These are phyloP conservation scores for Australoheros scitulus DNA, from an alignment of 2,113 vertebrate species.

Conservation along the genomic window DNA sequence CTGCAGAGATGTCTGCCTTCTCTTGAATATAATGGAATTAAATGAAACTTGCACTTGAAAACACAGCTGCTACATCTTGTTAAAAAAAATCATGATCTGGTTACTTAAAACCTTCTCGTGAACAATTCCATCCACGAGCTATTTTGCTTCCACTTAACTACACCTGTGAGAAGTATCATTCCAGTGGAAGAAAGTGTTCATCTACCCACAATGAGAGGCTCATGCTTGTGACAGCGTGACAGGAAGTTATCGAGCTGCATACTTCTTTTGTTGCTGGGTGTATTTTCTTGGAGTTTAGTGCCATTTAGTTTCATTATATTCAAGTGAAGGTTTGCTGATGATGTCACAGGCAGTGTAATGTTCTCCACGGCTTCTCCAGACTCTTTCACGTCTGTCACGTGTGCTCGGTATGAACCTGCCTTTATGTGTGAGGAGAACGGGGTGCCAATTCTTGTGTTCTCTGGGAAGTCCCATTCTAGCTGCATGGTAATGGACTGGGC, in stretches of 20 bases:
- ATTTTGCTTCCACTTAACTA: background rate
- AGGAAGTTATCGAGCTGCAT: background rate
- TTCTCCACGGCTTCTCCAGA: background rate
- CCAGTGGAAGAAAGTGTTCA: background rate
- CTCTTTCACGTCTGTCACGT: background rate
- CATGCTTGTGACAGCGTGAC: background rate
- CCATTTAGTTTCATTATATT: background rate
- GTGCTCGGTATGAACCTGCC: background rate
- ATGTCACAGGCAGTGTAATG: background rate
- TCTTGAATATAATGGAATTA: background rate
- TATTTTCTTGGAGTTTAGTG: background rate
- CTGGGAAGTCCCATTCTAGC: background rate
- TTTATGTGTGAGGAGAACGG: too few relatives aligned
- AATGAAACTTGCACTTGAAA: background rate
- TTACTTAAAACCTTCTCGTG: background rate
- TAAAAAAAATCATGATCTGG: background rate
- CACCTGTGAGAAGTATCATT: background rate
- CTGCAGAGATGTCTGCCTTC: background rate
- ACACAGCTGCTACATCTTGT: background rate
- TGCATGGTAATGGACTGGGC: background rate
- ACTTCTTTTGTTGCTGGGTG: background rate
- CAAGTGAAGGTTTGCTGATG: background rate
- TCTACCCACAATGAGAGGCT: background rate
- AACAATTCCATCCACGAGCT: background rate
- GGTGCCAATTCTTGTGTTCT: background rate